A percentile compares a stretch with the other conserved stretches of the same genome.
Conservation (phyloP, 2,888 invertebrate species). For the Pseudococcus viburni region DNA sequence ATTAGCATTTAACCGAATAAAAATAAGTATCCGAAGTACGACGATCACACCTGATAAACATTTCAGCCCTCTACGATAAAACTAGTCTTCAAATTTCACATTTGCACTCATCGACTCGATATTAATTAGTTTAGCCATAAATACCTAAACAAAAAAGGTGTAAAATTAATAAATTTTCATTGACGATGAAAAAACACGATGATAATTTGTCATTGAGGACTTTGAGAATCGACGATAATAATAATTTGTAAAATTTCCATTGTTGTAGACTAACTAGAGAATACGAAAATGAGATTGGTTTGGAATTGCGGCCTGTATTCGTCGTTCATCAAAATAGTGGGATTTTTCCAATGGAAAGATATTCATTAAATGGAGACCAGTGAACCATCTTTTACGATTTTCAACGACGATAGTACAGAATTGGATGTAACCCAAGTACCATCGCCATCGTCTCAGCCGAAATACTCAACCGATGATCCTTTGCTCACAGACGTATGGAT, state of each 20-base stretch:
- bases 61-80: not conserved
- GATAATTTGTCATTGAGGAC: not conserved
- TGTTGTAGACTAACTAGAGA: constrained; percentile 15
- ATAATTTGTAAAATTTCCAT: not conserved
- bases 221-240: not conserved
- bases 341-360: constrained; percentile 54
- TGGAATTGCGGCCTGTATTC: not conserved
- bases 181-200: not conserved
- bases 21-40: not conserved
- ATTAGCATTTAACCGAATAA: not conserved
- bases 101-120: not conserved
- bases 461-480: constrained; percentile 67
- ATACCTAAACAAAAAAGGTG: not conserved
- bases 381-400: constrained; percentile 19
- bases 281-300: constrained; percentile 8
- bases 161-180: not conserved
- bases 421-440: constrained; percentile 31
- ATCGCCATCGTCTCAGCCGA: constrained; percentile 53
- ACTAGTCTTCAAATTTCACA: not conserved
- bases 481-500: constrained; percentile 75
- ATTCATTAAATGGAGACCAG: constrained; percentile 47
- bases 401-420: not conserved
- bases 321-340: constrained; percentile 3
- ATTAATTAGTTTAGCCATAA: not conserved
- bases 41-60: not conserved